Conservation (phyloP, 2,113 vertebrate genomes). For the Zosterops pallidus region DNA sequence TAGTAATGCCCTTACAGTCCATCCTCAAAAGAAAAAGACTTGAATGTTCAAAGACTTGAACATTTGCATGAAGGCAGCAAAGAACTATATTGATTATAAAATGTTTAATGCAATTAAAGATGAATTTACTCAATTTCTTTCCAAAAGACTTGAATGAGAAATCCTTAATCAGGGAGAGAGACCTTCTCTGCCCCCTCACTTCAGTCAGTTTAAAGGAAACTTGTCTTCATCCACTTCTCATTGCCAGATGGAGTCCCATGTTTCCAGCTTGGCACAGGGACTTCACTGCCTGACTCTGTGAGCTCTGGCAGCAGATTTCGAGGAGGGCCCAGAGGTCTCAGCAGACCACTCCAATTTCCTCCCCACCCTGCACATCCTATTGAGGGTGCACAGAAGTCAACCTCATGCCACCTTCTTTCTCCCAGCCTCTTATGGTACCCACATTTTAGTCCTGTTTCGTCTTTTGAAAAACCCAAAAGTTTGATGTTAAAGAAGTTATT, state of each 20-base stretch:
- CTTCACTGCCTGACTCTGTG: background rate
- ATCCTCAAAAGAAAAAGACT: background rate
- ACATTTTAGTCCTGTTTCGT: background rate
- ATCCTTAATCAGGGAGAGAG: background rate
- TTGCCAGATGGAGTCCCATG: rapidly evolving
- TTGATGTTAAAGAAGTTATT: background rate
- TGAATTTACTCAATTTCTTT: background rate
- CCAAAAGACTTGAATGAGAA: background rate
- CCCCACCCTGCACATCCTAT: background rate
- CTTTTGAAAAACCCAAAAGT: background rate
- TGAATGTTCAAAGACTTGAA: background rate
- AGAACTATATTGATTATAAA: background rate
- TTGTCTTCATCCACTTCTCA: background rate
- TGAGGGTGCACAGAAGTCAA: background rate
- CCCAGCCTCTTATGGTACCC: background rate
- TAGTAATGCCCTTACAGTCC: background rate
- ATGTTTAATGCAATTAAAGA: background rate
- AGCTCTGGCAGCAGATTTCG: background rate
- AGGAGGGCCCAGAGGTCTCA: background rate
- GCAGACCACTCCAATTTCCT: background rate
- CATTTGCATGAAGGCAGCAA: background rate
- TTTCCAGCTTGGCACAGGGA: background rate
- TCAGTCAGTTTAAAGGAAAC: background rate
- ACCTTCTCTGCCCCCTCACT: background rate
- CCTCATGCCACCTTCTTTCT: background rate